Percentiles rank a stretch among this genome's conserved stretches.
These are phyloP conservation scores for Orussus abietinus DNA, from an alignment of 1,140 invertebrate genomes.

Conservation along the genomic window DNA sequence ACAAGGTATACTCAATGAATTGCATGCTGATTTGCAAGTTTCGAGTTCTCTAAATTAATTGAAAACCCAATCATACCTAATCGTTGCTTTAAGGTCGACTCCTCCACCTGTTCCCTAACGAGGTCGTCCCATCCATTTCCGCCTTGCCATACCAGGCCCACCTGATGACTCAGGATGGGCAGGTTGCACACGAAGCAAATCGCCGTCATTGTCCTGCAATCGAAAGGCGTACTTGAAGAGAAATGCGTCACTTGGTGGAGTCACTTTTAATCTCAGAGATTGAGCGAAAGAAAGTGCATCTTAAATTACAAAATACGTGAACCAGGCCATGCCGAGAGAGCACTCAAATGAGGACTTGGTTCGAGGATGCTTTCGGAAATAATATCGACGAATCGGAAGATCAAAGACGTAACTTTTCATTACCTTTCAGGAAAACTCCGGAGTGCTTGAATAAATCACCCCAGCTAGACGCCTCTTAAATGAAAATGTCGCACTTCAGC, in stretches of 20 bases:
- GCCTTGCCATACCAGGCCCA: conserved; percentile 86
- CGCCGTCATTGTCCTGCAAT: conserved; percentile 82
- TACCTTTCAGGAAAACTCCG: too few relatives aligned
- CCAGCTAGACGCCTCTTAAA: too few relatives aligned
- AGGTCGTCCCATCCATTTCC: conserved; percentile 91
- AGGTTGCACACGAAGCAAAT: conserved; percentile 95
- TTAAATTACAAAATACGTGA: conserved; percentile 38
- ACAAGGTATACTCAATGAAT: too few relatives aligned
- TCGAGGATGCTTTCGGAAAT: conserved; percentile 21
- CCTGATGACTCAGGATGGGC: conserved; percentile 89
- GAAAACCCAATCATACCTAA: conserved; percentile 60
- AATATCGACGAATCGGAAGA: too few relatives aligned
- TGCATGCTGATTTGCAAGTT: too few relatives aligned
- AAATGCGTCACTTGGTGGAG: not conserved
- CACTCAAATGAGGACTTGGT: conserved; percentile 19
- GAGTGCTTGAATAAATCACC: too few relatives aligned
- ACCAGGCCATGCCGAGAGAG: conserved; percentile 46
- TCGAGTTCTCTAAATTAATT: not conserved
- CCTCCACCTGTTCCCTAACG: conserved; percentile 77
- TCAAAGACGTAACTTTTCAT: too few relatives aligned
- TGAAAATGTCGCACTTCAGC: too few relatives aligned
- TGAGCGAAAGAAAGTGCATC: conserved; percentile 33
- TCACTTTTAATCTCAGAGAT: conserved; percentile 11
- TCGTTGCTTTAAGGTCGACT: conserved; percentile 75
- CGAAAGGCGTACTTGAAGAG: conserved; percentile 12